Conservation (phyloP, 2,797 vertebrate genomes). For the Myripristis jacobus region DNA sequence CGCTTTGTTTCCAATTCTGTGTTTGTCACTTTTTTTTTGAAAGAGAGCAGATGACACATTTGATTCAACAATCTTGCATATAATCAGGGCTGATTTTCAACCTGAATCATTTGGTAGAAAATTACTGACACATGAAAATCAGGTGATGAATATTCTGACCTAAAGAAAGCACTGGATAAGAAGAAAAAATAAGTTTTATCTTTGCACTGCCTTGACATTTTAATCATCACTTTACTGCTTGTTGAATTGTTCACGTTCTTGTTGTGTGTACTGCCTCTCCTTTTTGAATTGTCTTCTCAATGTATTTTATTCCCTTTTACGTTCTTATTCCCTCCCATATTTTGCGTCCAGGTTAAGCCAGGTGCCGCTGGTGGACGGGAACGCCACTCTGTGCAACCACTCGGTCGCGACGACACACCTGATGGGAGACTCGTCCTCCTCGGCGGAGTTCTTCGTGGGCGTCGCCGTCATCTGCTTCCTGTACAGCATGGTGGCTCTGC, state of each 20-base stretch:
- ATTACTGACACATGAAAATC: background rate
- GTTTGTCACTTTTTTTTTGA: no score
- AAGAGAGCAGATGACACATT: no score
- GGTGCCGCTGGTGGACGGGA: conserved; percentile 70
- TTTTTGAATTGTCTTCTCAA: no score
- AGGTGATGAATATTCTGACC: background rate
- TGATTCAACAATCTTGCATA: no score
- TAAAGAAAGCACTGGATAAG: no score
- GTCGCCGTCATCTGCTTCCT: conserved; percentile 92
- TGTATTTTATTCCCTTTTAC: no score
- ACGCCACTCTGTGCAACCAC: conserved; percentile 78
- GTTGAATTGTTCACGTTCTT: no score
- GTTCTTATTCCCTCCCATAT: background rate
- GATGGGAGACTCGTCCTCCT: conserved; percentile 90
- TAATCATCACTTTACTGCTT: no score
- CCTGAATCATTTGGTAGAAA: background rate
- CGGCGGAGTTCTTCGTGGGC: conserved; percentile 93
- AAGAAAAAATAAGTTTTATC: no score
- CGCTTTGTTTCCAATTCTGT: no score
- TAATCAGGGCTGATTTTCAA: background rate
- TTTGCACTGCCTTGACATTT: no score
- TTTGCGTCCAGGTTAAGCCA: conserved; percentile 76
- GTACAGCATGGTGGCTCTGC: conserved; percentile 90
- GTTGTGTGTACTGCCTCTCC: no score
- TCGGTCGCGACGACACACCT: conserved; percentile 78